These are phyloP conservation scores for Ctenodactylus gundi DNA, from an alignment of 2,113 vertebrate genomes.

Conservation along the genomic window DNA sequence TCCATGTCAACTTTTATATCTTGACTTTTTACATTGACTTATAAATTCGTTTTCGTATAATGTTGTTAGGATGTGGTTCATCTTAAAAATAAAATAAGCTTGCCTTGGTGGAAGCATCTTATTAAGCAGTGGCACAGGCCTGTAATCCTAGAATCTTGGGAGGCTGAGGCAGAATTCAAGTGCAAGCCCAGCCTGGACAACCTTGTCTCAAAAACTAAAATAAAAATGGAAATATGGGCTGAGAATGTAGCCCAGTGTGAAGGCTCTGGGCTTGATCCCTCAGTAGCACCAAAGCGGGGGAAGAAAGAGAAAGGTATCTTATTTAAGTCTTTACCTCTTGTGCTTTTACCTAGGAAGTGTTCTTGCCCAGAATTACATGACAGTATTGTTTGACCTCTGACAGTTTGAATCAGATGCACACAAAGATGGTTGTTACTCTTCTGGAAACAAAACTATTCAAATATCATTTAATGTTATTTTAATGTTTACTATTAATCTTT, in stretches of 20 bases:
- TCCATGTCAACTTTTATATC: conserved; percentile 22
- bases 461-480: conserved; percentile 56
- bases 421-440: background rate
- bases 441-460: conserved; percentile 42
- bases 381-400: conserved; percentile 8
- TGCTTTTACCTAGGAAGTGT: background rate
- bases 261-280: too few relatives aligned
- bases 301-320: too few relatives aligned
- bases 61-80: conserved; percentile 14
- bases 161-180: too few relatives aligned
- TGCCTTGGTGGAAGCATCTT: background rate
- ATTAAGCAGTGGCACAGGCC: too few relatives aligned
- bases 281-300: too few relatives aligned
- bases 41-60: background rate
- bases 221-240: too few relatives aligned
- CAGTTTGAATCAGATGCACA: conserved; percentile 35
- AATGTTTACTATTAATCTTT: conserved; percentile 45
- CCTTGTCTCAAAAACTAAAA: too few relatives aligned
- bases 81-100: conserved; percentile 2
- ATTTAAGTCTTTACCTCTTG: conserved; percentile 2
- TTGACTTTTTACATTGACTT: conserved; percentile 46
- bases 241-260: too few relatives aligned
- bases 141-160: too few relatives aligned
- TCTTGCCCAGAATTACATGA: conserved; percentile 16
- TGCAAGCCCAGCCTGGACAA: too few relatives aligned